A percentile compares a stretch with the other conserved stretches of the same genome.
Conservation (phyloP, 2,888 invertebrate genomes). For the Sphecodes monilicornis region DNA sequence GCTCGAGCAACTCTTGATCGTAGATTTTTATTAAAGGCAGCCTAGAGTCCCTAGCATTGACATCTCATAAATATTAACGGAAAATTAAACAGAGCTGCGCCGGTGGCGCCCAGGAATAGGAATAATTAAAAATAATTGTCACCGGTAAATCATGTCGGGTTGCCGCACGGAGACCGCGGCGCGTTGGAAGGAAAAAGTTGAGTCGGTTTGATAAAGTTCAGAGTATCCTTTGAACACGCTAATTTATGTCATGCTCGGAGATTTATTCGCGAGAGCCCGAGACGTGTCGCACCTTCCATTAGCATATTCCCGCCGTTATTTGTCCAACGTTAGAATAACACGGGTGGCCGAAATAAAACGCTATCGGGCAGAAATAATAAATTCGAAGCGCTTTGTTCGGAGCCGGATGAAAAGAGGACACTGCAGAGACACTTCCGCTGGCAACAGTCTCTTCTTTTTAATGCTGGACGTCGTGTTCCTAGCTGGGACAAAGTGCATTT, state of each 20-base stretch:
- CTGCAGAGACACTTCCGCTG: neutral
- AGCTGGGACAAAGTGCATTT: neutral
- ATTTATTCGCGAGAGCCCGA: constrained; percentile 50
- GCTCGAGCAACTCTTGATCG: neutral
- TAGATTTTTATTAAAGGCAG: neutral
- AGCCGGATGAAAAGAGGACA: constrained; percentile 23
- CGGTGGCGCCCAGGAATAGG: neutral
- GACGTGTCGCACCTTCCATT: constrained; percentile 39
- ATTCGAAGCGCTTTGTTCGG: constrained; percentile 47
- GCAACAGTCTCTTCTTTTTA: neutral
- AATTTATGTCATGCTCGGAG: constrained; percentile 24
- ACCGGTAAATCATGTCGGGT: neutral
- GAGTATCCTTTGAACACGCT: constrained; percentile 3
- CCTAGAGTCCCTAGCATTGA: neutral
- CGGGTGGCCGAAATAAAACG: constrained; percentile 42
- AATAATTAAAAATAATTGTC: constrained; percentile 10
- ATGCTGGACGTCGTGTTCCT: neutral
- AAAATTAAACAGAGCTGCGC: neutral
- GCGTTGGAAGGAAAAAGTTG: neutral
- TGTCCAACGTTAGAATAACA: constrained; percentile 36
- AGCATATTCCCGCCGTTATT: constrained; percentile 54
- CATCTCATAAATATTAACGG: constrained; percentile 11
- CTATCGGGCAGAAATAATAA: constrained; percentile 40
- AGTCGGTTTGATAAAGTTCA: neutral
- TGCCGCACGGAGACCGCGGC: neutral